Conservation (phyloP, 2,113 vertebrate species). For the Cisticola juncidis region DNA sequence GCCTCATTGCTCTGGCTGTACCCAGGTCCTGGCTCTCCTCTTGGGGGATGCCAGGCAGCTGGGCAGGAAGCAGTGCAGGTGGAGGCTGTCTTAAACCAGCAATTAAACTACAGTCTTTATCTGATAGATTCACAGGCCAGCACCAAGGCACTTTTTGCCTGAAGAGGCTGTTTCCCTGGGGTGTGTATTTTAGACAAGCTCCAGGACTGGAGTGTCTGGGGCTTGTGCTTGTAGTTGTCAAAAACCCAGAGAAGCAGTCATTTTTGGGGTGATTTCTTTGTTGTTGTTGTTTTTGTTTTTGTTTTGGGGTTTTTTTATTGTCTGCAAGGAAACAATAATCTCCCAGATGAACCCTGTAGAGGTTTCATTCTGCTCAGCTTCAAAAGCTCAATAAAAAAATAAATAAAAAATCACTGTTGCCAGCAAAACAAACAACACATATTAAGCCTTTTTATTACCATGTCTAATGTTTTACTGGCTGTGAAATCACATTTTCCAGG, state of each 20-base stretch:
- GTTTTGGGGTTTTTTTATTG: neutral
- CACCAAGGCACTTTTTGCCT: neutral
- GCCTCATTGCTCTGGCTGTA: neutral
- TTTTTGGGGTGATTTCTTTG: neutral
- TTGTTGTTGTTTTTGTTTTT: neutral
- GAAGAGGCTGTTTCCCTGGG: neutral
- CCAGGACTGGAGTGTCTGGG: neutral
- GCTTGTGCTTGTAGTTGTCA: neutral
- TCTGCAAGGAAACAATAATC: slow-evolving; percentile 1
- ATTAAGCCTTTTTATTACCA: slow-evolving; percentile 47
- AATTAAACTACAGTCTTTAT: neutral
- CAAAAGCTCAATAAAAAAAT: neutral
- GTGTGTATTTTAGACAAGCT: neutral
- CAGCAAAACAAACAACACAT: slow-evolving; percentile 28
- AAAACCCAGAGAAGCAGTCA: neutral
- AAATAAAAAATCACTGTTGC: neutral
- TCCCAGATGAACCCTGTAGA: neutral
- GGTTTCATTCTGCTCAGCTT: neutral
- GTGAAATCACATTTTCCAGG: slow-evolving; percentile 56
- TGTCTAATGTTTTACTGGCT: slow-evolving; percentile 53
- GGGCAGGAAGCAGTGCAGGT: neutral
- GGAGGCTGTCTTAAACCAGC: neutral
- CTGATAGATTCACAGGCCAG: neutral
- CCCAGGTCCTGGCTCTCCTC: neutral
- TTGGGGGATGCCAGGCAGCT: neutral